Evolutionary conservation across 2,797 vertebrate genomes (phyloP).

Genomic region (Lacerta viridis): DNA sequence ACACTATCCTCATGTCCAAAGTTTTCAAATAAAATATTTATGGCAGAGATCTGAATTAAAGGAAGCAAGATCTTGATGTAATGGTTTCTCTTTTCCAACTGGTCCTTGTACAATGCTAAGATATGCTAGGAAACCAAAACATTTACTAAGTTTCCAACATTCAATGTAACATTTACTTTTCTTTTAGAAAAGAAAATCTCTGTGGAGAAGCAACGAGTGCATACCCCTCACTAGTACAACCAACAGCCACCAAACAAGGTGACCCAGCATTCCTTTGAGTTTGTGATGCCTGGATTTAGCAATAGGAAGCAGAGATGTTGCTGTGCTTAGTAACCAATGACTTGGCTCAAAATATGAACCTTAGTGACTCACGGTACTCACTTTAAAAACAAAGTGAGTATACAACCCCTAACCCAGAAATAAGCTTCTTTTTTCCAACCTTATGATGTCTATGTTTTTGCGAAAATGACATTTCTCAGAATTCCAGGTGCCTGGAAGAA

Average conservation of each 20-base stretch:
- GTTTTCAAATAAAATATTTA: conserved; percentile 7
- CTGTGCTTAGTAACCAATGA: neutral
- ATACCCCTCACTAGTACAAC: neutral
- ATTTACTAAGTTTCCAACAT: neutral
- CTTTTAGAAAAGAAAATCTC: neutral
- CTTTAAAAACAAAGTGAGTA: neutral
- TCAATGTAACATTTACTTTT: neutral
- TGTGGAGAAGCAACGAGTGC: neutral
- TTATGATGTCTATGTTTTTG: neutral
- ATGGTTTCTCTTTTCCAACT: neutral
- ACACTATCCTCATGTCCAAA: neutral
- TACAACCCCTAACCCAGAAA: neutral
- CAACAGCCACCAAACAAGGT: neutral
- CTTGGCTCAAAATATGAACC: neutral
- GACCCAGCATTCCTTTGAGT: neutral
- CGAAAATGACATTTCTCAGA: neutral
- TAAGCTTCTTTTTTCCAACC: neutral
- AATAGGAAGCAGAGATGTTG: neutral
- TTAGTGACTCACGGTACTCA: neutral
- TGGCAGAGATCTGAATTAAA: too few relatives aligned
- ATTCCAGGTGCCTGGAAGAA: neutral
- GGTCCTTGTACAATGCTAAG: neutral
- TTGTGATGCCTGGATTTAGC: neutral
- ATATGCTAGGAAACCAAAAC: neutral
- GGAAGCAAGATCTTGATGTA: neutral